Base-by-base conservation (phyloP, 1,140 invertebrate genomes). In the Drosophila repleta region DNA sequence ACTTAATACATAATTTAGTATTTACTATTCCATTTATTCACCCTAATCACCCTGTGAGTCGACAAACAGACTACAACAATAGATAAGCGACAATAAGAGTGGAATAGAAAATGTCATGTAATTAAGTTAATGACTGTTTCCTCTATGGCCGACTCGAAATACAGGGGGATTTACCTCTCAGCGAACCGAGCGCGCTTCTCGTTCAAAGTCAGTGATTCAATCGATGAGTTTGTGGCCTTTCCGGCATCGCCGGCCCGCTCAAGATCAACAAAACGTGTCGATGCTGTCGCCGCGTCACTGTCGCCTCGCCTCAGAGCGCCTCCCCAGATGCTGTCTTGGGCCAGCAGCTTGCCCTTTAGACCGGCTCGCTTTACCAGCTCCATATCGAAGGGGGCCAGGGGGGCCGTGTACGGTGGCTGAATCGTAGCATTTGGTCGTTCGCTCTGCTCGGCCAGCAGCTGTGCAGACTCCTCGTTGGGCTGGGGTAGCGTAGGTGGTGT, bases 51-150 rank as follows among this genome's bases (percentile, higher is more conserved):
- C 81, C 69, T 81, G 63, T 85, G n/a, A n/a, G 8, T 49, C 43
- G 46, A 57, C 21, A 49, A 26, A 51, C 21, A 18, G 29, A 56
- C 41, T 15, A 29, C 10, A 67, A 60, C 56, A 79, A 67, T 75
- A 46, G 35, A 18, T 32, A 17, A 32, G 39, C 62, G 69, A 63
- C 58, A 68, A 75, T 6, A 6, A 7, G 15, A 41, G 6, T 41
- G 15, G 15, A 43, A 43, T 15, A 15, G 39, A 7, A 8, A 43
- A 43, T 43, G 17, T 15, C 43, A 52, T 37, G 43, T 61, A 82
- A 88, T 82, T 76, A 62, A 48, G 45, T 56, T 76, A 88, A 88
- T 88, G 75, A 46, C 6, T 20, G 67, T 62, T 87, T 88, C 75
- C 75, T 73, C 45, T 26, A 13, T 20, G 32, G 3, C 0, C 21